These are phyloP conservation scores for Malacoraja senta DNA, from an alignment of 2,797 vertebrate species.

Conservation along the genomic window DNA sequence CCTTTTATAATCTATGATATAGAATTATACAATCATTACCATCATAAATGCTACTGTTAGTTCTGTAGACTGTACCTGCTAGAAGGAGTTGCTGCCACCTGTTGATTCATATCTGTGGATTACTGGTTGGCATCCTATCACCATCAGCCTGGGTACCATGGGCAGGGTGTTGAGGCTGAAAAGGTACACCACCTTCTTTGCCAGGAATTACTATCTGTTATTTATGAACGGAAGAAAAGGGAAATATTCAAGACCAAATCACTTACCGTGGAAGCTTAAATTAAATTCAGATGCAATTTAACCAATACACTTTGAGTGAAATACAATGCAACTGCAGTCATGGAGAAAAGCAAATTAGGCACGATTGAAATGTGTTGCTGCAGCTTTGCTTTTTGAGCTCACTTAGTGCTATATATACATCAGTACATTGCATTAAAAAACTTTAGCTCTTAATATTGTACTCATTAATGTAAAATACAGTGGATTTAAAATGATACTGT, in stretches of 20 bases:
- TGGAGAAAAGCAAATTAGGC: not conserved
- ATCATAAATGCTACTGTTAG: not conserved
- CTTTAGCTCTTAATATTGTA: too few relatives aligned
- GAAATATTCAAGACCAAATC: not conserved
- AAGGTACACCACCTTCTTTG: slow-evolving; percentile 79
- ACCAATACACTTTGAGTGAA: not conserved
- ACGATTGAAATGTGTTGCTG: not conserved
- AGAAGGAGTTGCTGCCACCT: slow-evolving; percentile 67
- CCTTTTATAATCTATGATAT: not conserved
- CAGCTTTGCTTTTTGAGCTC: not conserved
- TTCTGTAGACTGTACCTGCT: slow-evolving; percentile 63
- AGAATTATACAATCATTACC: not conserved
- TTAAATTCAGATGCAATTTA: not conserved
- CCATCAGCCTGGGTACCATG: slow-evolving; percentile 75
- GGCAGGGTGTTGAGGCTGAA: slow-evolving; percentile 64
- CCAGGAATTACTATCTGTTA: slow-evolving; percentile 67
- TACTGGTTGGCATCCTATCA: slow-evolving; percentile 60
- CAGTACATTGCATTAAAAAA: too few relatives aligned
- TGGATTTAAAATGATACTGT: not conserved
- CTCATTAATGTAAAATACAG: not conserved
- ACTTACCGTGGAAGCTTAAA: not conserved
- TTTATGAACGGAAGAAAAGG: not conserved
- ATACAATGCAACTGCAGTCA: not conserved
- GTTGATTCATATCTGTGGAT: slow-evolving; percentile 59
- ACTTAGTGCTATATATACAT: not conserved